Base-by-base conservation (phyloP, 2,888 invertebrate species). In the Caenorhabditis plicata region DNA sequence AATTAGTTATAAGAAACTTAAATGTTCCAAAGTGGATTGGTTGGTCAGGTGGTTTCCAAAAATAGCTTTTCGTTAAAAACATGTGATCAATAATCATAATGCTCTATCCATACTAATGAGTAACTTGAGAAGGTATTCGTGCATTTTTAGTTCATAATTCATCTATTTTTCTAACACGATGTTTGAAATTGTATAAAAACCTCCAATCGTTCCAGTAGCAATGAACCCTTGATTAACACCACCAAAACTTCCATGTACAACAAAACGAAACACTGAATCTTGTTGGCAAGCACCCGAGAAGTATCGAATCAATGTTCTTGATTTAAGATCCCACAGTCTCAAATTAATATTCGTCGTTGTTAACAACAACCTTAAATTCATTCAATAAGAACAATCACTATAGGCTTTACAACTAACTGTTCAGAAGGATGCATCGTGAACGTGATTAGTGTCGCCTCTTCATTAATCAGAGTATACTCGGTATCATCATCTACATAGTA, bases 401-500 rank as follows among this genome's bases (percentile, higher is more conserved):
- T 22, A 38, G 36, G 23, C 38, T 35, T 5, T 9, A 23, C 17
- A 36, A 36, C 27, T 25, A 13, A 36, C 39, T 39, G 36, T 25
- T 67, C 67, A 3, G 60, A 57, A 35, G 56, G 60, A 27, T 67
- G 63, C 1, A 64, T 51, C 9, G 44, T 45, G 44, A 60, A 63
- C 17, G 26, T 51, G 17, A 55, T 25, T 20, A 50, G 51, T 7
- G 43, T 22, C 2, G 46, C 33, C 4, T 57, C 57, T 27, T 67
- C 67, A n/a, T 40, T 36, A 13, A 64, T 33, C 2, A 62, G 33
- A 3, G 60, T 51, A 17, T 41, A 44, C 8, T 56, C 47, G 29
- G 31, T 17, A 13, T 52, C 48, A 8, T 25, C 11, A 4, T 38
- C 32, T 15, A 52, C 13, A 8, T 33, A 29, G 42, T 56, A 66